These are phyloP conservation scores for Xestia xanthographa DNA, from an alignment of 2,888 invertebrate species.

Conservation along the genomic window DNA sequence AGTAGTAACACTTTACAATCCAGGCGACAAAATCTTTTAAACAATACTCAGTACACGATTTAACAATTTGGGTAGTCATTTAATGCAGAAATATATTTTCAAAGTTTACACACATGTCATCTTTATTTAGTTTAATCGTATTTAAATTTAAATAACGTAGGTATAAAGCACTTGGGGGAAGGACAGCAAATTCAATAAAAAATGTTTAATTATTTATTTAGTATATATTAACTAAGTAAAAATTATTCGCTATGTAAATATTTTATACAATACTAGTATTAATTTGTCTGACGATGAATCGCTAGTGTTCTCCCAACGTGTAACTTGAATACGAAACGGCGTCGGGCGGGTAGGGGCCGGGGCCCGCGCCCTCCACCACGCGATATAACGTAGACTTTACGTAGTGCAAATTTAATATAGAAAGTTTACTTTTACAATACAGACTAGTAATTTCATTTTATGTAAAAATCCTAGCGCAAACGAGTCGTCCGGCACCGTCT, in stretches of 20 bases:
- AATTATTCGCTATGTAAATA: slow-evolving; percentile 90
- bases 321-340: slow-evolving; percentile 84
- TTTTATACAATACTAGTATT: slow-evolving; percentile 90
- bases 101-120: slow-evolving; percentile 89
- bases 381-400: slow-evolving; percentile 85
- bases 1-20: slow-evolving; percentile 68
- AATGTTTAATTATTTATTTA: slow-evolving; percentile 89
- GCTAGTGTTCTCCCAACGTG: slow-evolving; percentile 88
- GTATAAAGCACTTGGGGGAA: slow-evolving; percentile 91
- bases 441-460: slow-evolving; percentile 89
- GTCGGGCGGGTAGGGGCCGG: slow-evolving; percentile 78
- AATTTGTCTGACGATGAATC: slow-evolving; percentile 88
- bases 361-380: slow-evolving; percentile 76
- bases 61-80: slow-evolving; percentile 88
- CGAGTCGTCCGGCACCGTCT: slow-evolving; percentile 89
- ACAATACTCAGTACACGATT: slow-evolving; percentile 84
- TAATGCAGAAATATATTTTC: slow-evolving; percentile 88
- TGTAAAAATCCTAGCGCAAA: slow-evolving; percentile 90
- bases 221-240: slow-evolving; percentile 90
- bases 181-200: slow-evolving; percentile 91
- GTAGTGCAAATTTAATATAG: slow-evolving; percentile 89
- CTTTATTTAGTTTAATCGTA: slow-evolving; percentile 89
- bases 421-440: slow-evolving; percentile 89
- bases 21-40: slow-evolving; percentile 86
- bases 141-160: slow-evolving; percentile 90